These are phyloP conservation scores for Melitaea athalia DNA, from an alignment of 2,888 invertebrate species.

Conservation along the genomic window DNA sequence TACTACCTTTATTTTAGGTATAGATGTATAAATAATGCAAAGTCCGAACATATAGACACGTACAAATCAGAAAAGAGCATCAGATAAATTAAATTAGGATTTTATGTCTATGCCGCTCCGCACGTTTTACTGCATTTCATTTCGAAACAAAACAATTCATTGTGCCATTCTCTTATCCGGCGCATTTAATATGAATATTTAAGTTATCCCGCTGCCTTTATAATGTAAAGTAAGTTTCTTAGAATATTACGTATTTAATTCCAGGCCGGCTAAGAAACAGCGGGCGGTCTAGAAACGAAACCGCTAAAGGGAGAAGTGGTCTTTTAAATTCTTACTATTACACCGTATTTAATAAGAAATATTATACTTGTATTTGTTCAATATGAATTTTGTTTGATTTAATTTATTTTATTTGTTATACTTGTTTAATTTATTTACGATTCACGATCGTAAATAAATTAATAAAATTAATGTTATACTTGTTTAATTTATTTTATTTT, in stretches of 20 bases:
- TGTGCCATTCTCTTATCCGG: not conserved
- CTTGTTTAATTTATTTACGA: no score
- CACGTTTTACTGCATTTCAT: not conserved
- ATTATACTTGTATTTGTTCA: not conserved
- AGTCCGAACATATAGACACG: no score
- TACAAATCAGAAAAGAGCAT: no score
- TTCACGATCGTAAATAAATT: no score
- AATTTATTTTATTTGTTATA: no score
- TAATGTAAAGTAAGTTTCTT: conserved; percentile 22
- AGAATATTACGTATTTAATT: conserved; percentile 18
- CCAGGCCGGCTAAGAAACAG: conserved; percentile 15
- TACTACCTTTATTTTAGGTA: no score
- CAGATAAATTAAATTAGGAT: no score
- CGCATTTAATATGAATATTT: conserved; percentile 22
- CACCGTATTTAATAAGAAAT: conserved; percentile 5
- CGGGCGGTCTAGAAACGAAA: conserved; percentile 25
- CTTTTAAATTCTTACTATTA: conserved; percentile 1
- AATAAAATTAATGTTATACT: no score
- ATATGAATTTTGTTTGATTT: not conserved
- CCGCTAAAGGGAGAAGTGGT: conserved; percentile 23
- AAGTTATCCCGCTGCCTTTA: conserved; percentile 23
- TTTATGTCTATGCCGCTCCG: not conserved
- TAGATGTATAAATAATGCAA: no score
- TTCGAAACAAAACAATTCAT: not conserved
- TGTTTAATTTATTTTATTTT: no score